A percentile compares a stretch with the other conserved stretches of the same genome.
Conservation (phyloP, 2,888 invertebrate genomes). For the Caradrina clavipalpis region DNA sequence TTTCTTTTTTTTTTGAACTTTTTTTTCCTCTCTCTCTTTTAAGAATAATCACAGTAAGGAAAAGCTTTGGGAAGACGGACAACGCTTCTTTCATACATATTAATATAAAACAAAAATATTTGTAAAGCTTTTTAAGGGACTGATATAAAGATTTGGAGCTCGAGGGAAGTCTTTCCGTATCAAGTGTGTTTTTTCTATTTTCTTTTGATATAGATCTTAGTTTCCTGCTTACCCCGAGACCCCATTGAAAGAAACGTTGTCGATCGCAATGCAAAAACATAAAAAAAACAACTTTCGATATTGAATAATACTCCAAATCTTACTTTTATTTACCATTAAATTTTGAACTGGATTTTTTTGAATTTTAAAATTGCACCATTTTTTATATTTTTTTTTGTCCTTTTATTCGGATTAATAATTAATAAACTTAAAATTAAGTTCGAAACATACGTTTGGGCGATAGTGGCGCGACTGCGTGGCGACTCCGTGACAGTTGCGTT, state of each 20-base stretch:
- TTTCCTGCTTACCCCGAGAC: not conserved
- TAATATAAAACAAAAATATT: slow-evolving; percentile 16
- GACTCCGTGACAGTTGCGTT: slow-evolving; percentile 10
- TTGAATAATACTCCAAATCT: slow-evolving; percentile 57
- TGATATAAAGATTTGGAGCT: slow-evolving; percentile 10
- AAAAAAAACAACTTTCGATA: slow-evolving; percentile 57
- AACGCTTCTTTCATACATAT: slow-evolving; percentile 43
- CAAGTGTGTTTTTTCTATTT: not conserved
- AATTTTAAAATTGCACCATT: slow-evolving; percentile 66
- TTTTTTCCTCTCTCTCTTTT: slow-evolving; percentile 39
- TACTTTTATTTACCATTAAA: slow-evolving; percentile 55
- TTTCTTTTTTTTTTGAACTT: slow-evolving; percentile 51
- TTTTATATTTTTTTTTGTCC: slow-evolving; percentile 57
- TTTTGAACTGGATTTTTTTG: slow-evolving; percentile 49
- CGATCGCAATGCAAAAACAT: slow-evolving; percentile 44
- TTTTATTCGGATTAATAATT: slow-evolving; percentile 39
- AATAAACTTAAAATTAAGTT: slow-evolving; percentile 50
- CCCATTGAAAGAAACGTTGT: slow-evolving; percentile 45
- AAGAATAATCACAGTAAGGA: slow-evolving; percentile 63
- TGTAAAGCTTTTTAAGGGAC: slow-evolving; percentile 33
- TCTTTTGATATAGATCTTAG: not conserved
- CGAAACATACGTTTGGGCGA: slow-evolving; percentile 53
- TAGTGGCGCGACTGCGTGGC: slow-evolving; percentile 30
- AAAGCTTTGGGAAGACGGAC: slow-evolving; percentile 52
- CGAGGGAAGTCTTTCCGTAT: not conserved